phyloP scores from a whole-genome alignment of 2,888 invertebrate genomes.

The Napeogenes inachia region DNA sequence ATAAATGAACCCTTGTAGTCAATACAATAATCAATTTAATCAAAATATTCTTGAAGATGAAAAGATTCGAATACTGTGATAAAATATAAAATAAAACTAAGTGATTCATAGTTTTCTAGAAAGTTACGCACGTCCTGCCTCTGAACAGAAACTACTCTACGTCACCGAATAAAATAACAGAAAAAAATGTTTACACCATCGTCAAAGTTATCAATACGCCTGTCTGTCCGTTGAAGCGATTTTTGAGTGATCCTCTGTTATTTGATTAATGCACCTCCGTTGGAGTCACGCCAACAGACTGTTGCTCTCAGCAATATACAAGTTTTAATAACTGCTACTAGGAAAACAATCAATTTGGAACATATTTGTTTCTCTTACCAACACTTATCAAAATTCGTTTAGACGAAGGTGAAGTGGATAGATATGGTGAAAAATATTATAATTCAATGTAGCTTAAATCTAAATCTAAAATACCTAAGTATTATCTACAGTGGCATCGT shows the following conservation, averaged over 20 bases:
- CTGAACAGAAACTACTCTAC: conserved; percentile 17
- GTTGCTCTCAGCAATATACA: conserved; percentile 40
- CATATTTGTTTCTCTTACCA: conserved; percentile 17
- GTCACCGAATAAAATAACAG: conserved; percentile 23
- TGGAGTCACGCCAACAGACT: conserved; percentile 40
- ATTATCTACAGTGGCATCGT: background rate
- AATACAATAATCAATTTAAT: too few relatives aligned
- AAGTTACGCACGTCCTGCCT: background rate
- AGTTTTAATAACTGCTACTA: conserved; percentile 48
- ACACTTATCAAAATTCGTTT: background rate
- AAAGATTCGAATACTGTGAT: too few relatives aligned
- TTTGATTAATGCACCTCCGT: conserved; percentile 46
- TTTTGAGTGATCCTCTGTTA: conserved; percentile 54
- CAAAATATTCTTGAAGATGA: too few relatives aligned
- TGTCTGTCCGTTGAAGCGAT: conserved; percentile 47
- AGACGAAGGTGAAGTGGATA: too few relatives aligned
- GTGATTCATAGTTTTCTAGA: too few relatives aligned
- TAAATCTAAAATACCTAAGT: too few relatives aligned
- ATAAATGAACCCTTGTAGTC: too few relatives aligned
- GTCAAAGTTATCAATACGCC: conserved; percentile 55
- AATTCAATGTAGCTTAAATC: too few relatives aligned
- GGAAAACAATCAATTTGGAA: conserved; percentile 41
- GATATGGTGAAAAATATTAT: too few relatives aligned
- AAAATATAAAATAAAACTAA: too few relatives aligned
- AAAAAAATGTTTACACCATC: conserved; percentile 54